Base-by-base conservation (phyloP, 2,797 vertebrate species). In the Forpus xanthops region DNA sequence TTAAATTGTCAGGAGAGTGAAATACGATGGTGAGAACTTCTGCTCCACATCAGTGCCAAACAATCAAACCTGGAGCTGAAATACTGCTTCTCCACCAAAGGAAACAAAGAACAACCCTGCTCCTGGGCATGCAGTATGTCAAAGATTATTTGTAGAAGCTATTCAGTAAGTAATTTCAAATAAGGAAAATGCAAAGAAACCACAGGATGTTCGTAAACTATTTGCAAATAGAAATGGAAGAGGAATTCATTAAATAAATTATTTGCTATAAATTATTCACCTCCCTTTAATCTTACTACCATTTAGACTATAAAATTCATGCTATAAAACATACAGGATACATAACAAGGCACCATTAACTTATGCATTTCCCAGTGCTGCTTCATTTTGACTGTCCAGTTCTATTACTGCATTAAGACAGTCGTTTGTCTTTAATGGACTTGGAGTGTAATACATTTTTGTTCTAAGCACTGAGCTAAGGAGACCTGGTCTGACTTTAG, bases 211-310 rank as follows among this genome's bases (percentile, higher is more conserved):
- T 96, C 91, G 76, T 83, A 96, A 96, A 89, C 89, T 96, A 83
- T 91, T 96, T 94, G 83, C 93, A 96, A 96, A 95, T 86, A 87
- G 91, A 94, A 93, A 95, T 96, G 87, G 89, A 97, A 95, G 77
- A 91, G 71, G 95, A 96, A 96, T 97, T 96, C 89, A 97, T 96
- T 95, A 97, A 95, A 97, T 96, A 96, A 96, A 94, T 97, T 94
- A 97, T 96, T 94, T 92, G 73, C 56, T 79, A 94, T 96, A 94
- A 97, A 97, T 97, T 95, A 96, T 96, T 96, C 87, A 97, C 93
- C 87, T 90, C 75, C 87, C 89, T 94, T 80, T 96, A 95, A 94
- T 91, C 96, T 88, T 90, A 90, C 95, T 90, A 87, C 95, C 80
- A 95, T 91, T 96, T 94, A 96, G 67, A 82, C 93, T 91, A 96